Base-by-base conservation (phyloP, 1,140 invertebrate genomes). In the Heliothis subflexa region DNA sequence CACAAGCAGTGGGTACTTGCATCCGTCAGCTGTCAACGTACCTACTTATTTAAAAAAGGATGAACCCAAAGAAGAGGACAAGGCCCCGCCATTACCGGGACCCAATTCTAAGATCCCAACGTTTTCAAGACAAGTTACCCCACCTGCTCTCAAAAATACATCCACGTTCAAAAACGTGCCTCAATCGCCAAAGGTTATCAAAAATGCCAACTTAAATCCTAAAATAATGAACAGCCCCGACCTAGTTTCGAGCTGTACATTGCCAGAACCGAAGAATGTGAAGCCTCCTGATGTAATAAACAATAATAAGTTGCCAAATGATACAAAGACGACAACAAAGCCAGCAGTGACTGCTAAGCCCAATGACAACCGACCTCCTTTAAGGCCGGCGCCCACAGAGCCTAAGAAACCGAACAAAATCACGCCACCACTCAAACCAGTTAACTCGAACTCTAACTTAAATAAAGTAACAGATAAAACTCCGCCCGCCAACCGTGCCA, bases 1-100 rank as follows among this genome's bases (percentile, higher is more conserved):
- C 0, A 96, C 96, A 0, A 97, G 96, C 57, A 97, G 96, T 62
- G 97, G 97, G 0, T 97, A 97, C 87, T 94, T 97, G 57, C 95
- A 96, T 83, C 97, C 97, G 0, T 96, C 97, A 9, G 95, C 96
- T 7, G 93, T 97, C 1, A 97, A 97, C 85, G 93, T 95, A 33
- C 96, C 96, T 2, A 95, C 95, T 10, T 95, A 87, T 77, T 83
- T 91, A 75, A 91, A 88, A 55, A 87, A 87, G 55, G 83, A 87
- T 21, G 88, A 90, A 12, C 70, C 59, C 16, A 81, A 83, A 72
- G 79, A 86, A 52, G 83, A 87, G 28, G 91, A 90, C 7, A 91
- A 91, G 79, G 83, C 87, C 47, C 91, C 91, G 0, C 88, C 90
- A 0, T 91, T 94, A 2, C 92, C 93, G 0, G 85, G 78, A 13